These are phyloP conservation scores for Lasius platythorax DNA, from an alignment of 2,888 invertebrate genomes.

Conservation along the genomic window DNA sequence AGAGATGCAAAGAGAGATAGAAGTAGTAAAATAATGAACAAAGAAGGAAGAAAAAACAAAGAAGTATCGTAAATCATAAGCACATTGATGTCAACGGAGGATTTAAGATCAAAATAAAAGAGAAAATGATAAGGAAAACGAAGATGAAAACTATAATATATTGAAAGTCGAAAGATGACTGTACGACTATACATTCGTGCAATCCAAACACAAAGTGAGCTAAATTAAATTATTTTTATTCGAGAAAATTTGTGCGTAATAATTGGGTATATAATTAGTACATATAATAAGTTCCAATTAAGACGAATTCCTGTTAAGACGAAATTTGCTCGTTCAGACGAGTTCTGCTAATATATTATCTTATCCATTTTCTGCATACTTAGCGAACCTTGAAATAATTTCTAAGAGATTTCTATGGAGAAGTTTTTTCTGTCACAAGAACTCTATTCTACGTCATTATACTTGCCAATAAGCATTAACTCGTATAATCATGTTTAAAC, in stretches of 20 bases:
- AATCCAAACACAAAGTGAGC: neutral
- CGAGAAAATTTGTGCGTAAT: no score
- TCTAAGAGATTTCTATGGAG: neutral
- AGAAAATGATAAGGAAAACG: neutral
- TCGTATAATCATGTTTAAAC: neutral
- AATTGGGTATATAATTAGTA: no score
- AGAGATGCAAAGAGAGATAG: neutral
- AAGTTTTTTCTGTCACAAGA: neutral
- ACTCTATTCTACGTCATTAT: neutral
- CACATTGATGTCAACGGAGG: neutral
- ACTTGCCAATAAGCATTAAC: neutral
- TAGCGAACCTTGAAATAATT: neutral
- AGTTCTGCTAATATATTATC: neutral
- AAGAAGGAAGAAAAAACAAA: neutral
- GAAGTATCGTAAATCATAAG: neutral
- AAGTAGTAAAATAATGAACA: neutral
- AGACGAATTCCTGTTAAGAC: no score
- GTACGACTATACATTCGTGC: neutral
- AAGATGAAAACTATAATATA: neutral
- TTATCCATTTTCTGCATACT: neutral
- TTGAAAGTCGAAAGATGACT: neutral
- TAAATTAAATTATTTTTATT: constrained; percentile 1
- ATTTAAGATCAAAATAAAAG: neutral
- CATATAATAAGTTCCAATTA: no score
- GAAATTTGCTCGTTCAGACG: no score